Base-by-base conservation (phyloP, 2,888 invertebrate species). In the Dysmachus trigonus region DNA sequence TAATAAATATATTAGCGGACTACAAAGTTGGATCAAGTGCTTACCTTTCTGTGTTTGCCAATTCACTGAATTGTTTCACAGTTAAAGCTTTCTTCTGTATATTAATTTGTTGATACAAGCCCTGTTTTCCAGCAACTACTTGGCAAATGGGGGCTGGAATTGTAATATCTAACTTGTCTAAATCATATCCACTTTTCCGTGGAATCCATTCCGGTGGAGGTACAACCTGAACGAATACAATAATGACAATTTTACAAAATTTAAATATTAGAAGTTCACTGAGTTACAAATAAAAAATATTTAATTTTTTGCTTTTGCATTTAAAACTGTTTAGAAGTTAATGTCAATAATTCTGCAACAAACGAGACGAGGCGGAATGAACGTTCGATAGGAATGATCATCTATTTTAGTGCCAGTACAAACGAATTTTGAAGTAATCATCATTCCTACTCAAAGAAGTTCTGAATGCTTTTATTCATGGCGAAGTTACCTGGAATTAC, bases 191-290 rank as follows among this genome's bases (percentile, higher is more conserved):
- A 38, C 92, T 92, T 92, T 96, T 96, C 6, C 98, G 93, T 0
- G 99, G 98, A 7, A 96, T 94, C 98, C 99, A 99, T 92, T 99
- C 99, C 0, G 96, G 94, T 0, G 99, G 99, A 13, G 99, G 99
- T 88, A 99, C 98, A 85, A 99, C 95, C 95, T 95, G 90, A 15
- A 87, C 74, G 31, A 77, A 8, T 22, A 86, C 83, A 76, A 85
- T 76, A 33, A 81, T 62, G n/a, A 22, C 22, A 0, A 22, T 22
- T 38, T 0, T 76, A 22, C 13, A 10, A 15, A 35, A 18, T n/a
- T 15, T 13, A 2, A 0, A 41, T 13, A 41, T 15, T 41, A 13
- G 15, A 41, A 41, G 13, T 15, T 41, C 3, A 31, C 31, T 31
- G 31, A 31, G 31, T 5, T 31, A 31, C 31, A 31, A 31, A n/a